These are phyloP conservation scores for Stenotaenia linearis DNA, from an alignment of 2,888 invertebrate species.

Conservation along the genomic window DNA sequence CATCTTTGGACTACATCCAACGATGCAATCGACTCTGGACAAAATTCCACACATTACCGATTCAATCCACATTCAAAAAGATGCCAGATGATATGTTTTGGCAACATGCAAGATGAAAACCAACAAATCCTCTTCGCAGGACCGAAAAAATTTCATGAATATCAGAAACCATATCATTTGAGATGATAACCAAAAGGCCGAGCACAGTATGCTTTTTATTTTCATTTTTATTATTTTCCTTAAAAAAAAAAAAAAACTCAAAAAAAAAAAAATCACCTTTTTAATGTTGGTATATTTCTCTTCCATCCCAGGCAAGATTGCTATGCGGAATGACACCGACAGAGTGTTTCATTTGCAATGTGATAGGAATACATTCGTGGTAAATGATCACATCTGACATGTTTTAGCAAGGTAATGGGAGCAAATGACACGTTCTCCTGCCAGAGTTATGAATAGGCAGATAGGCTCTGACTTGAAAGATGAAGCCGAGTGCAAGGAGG, in stretches of 20 bases:
- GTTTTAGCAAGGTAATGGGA: constrained; percentile 33
- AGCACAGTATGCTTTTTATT: neutral
- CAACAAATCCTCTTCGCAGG: neutral
- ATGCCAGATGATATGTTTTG: constrained; percentile 12
- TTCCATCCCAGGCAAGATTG: constrained; percentile 21
- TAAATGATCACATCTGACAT: constrained; percentile 33
- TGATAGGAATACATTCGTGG: constrained; percentile 31
- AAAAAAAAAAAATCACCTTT: constrained; percentile 7
- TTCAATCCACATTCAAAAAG: neutral
- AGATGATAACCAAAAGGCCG: neutral
- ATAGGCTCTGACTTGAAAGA: constrained; percentile 32
- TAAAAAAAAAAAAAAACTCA: neutral
- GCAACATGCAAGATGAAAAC: constrained; percentile 7
- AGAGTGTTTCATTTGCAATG: constrained; percentile 32
- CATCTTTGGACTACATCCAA: neutral
- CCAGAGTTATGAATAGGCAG: constrained; percentile 33
- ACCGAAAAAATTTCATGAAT: neutral
- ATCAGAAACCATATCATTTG: neutral
- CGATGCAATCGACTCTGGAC: neutral
- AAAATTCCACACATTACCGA: neutral
- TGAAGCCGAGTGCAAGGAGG: constrained; percentile 28
- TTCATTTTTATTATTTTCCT: neutral
- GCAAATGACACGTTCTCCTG: constrained; percentile 33
- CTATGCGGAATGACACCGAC: constrained; percentile 32
- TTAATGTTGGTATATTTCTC: neutral